Conservation (phyloP, 2,113 vertebrate genomes). For the Australoheros scitulus region DNA sequence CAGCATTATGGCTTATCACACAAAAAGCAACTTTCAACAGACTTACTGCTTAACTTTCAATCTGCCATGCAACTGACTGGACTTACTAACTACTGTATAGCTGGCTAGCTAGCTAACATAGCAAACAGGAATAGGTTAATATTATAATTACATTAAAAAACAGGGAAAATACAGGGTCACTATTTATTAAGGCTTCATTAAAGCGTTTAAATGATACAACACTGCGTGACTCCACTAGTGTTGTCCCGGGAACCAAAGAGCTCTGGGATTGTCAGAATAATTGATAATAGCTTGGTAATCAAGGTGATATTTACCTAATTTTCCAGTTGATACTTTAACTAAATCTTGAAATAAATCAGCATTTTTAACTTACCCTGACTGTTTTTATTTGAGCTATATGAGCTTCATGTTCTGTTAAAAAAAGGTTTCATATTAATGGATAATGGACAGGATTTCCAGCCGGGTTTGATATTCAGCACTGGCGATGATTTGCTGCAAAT, state of each 20-base stretch:
- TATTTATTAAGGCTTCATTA: neutral
- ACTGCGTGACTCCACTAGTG: neutral
- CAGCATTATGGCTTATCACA: constrained; percentile 15
- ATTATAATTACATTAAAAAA: neutral
- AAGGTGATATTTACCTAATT: neutral
- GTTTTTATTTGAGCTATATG: too few relatives aligned
- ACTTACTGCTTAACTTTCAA: neutral
- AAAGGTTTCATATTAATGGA: neutral
- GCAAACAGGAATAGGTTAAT: neutral
- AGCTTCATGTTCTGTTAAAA: too few relatives aligned
- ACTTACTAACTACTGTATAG: neutral
- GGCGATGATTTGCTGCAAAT: neutral
- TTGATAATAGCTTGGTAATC: neutral
- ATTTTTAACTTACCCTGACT: too few relatives aligned
- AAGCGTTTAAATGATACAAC: neutral
- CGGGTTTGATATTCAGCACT: neutral
- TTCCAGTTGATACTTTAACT: neutral
- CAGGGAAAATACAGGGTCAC: neutral
- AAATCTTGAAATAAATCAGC: too few relatives aligned
- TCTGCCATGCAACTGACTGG: neutral
- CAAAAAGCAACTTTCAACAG: constrained; percentile 1
- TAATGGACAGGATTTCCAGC: neutral
- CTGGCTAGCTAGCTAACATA: neutral
- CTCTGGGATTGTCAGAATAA: neutral
- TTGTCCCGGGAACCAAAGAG: neutral